phyloP scores from a whole-genome alignment of 2,888 invertebrate genomes.

The Thereva unica region DNA sequence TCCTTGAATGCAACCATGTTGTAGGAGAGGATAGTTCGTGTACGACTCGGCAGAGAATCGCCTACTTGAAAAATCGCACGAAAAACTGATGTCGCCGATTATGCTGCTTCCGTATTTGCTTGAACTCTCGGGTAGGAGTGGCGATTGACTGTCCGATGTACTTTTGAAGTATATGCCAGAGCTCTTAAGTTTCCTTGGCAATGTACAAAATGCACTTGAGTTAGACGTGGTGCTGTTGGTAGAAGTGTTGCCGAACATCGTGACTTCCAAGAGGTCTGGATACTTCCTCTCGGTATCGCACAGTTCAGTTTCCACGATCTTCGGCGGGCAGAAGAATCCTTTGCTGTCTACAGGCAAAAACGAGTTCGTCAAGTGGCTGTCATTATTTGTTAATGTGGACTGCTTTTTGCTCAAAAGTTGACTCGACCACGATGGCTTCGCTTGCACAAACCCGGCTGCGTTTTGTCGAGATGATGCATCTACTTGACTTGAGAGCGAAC shows the following conservation, averaged over 20 bases:
- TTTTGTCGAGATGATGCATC: constrained; percentile 51
- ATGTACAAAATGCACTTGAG: constrained; percentile 64
- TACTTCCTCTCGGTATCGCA: constrained; percentile 53
- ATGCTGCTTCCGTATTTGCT: constrained; percentile 75
- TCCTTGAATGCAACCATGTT: constrained; percentile 51
- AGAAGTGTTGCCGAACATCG: constrained; percentile 50
- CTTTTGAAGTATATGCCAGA: constrained; percentile 54
- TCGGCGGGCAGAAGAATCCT: constrained; percentile 51
- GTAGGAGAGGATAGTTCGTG: constrained; percentile 52
- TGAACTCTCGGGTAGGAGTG: constrained; percentile 65
- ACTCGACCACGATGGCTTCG: constrained; percentile 59
- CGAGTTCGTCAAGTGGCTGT: not conserved
- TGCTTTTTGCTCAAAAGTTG: constrained; percentile 49
- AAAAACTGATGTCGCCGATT: constrained; percentile 65
- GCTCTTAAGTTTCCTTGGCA: constrained; percentile 61
- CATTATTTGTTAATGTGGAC: not conserved
- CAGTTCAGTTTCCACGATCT: constrained; percentile 56
- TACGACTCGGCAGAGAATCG: constrained; percentile 61
- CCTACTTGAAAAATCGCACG: constrained; percentile 60
- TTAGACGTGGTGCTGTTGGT: constrained; percentile 23
- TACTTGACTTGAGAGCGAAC: constrained; percentile 62
- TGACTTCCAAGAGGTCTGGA: constrained; percentile 55
- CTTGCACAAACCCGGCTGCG: constrained; percentile 40
- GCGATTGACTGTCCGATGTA: constrained; percentile 73
- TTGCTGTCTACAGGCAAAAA: not conserved